Evolutionary conservation across 92 coral and sea anemone species (phyloP).

Genomic region (Phenganax marumi): DNA sequence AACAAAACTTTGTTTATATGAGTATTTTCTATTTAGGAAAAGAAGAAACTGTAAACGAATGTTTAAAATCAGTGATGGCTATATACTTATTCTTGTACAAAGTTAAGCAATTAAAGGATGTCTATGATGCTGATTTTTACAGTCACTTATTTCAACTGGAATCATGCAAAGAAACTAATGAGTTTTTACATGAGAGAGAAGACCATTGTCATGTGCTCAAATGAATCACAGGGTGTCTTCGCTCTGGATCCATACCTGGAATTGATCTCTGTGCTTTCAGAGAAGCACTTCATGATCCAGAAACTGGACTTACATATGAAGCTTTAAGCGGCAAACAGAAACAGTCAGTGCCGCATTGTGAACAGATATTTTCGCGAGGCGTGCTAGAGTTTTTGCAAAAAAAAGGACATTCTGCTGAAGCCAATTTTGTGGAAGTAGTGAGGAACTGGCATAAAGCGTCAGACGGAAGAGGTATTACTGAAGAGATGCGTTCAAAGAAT

Average conservation of each 20-base stretch:
- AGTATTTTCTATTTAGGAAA: slow-evolving; percentile 37
- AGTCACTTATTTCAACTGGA: slow-evolving; percentile 59
- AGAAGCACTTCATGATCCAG: slow-evolving; percentile 23
- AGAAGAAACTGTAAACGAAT: slow-evolving; percentile 54
- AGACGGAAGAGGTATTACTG: slow-evolving; percentile 37
- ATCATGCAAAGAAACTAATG: slow-evolving; percentile 19
- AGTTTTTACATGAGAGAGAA: slow-evolving; percentile 57
- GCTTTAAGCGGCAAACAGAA: slow-evolving; percentile 43
- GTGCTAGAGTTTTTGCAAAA: slow-evolving; percentile 39
- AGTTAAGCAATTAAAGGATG: slow-evolving; percentile 8
- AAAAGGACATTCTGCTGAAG: slow-evolving; percentile 31
- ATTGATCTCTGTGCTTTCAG: slow-evolving; percentile 2
- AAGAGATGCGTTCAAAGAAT: slow-evolving; percentile 19
- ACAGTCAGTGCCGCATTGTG: slow-evolving; percentile 51
- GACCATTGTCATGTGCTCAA: slow-evolving; percentile 64
- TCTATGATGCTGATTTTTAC: slow-evolving; percentile 50
- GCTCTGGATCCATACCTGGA: slow-evolving; percentile 43
- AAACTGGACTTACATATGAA: slow-evolving; percentile 38
- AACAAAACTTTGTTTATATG: neutral
- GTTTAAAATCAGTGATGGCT: slow-evolving; percentile 67
- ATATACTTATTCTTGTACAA: slow-evolving; percentile 49
- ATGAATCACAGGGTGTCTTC: slow-evolving; percentile 46
- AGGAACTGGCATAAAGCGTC: slow-evolving; percentile 49
- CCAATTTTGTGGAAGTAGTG: slow-evolving; percentile 33
- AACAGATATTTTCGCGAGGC: slow-evolving; percentile 40